Conservation (phyloP, 2,113 vertebrate species). For the Otolemur garnettii region DNA sequence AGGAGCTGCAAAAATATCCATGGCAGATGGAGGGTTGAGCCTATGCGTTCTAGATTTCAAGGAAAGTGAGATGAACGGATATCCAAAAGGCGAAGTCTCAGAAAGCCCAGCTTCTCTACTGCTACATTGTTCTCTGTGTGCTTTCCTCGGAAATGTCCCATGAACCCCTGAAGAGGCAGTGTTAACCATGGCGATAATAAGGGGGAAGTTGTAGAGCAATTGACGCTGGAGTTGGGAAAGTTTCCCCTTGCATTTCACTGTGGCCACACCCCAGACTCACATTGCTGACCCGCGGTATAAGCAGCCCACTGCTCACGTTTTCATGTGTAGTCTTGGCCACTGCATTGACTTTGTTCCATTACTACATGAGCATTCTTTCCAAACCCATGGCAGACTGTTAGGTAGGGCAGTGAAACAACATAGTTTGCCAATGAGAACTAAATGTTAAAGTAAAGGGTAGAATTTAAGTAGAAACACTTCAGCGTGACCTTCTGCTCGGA, state of each 20-base stretch:
- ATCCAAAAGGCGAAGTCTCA: not conserved
- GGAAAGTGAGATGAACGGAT: not conserved
- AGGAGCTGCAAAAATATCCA: not conserved
- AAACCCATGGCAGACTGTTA: not conserved
- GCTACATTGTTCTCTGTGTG: accelerated
- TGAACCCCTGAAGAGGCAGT: not conserved
- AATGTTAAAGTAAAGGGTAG: not conserved
- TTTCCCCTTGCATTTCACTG: not conserved
- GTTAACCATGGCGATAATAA: not conserved
- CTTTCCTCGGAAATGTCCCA: not conserved
- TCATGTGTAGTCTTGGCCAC: not conserved
- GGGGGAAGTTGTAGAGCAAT: not conserved
- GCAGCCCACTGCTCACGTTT: accelerated
- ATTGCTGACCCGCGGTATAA: no score
- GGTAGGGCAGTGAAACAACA: not conserved
- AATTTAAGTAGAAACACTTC: slow-evolving; percentile 43
- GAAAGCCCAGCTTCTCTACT: not conserved
- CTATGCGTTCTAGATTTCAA: not conserved
- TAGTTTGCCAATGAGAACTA: not conserved
- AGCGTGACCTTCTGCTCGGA: not conserved
- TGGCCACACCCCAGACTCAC: not conserved
- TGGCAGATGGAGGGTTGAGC: no score
- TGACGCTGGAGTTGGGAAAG: not conserved
- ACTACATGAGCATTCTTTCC: not conserved
- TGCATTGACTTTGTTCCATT: not conserved